phyloP scores from a whole-genome alignment of 2,888 invertebrate species.

The Antitype chi region DNA sequence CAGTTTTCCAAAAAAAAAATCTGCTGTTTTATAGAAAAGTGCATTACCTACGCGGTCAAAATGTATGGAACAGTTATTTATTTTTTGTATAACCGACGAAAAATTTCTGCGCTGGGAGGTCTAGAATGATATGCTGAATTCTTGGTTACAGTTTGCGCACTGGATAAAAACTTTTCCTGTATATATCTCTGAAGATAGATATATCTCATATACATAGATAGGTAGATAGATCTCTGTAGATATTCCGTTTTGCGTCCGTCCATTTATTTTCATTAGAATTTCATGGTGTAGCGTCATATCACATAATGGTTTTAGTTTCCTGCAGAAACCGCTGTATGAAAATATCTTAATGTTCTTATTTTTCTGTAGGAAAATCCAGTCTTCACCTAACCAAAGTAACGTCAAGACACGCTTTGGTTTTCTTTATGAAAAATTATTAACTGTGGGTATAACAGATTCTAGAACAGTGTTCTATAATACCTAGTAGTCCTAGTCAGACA shows the following conservation, averaged over 20 bases:
- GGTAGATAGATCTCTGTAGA: too few species aligned
- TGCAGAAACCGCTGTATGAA: neutral
- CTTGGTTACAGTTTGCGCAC: too few species aligned
- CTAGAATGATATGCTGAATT: too few species aligned
- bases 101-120: too few species aligned
- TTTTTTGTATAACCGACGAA: too few species aligned
- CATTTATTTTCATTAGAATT: conserved; percentile 62
- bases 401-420: neutral
- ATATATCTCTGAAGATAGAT: too few species aligned
- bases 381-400: neutral
- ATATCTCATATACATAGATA: too few species aligned
- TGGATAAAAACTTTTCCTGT: too few species aligned
- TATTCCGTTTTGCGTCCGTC: conserved; percentile 37
- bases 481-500: conserved; percentile 27
- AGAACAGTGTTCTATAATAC: conserved; percentile 21
- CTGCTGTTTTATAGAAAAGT: too few species aligned
- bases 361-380: conserved; percentile 7
- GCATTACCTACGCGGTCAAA: too few species aligned
- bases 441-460: neutral
- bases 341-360: conserved; percentile 18
- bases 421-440: neutral
- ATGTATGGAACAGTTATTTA: too few species aligned
- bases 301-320: conserved; percentile 29
- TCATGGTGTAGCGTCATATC: conserved; percentile 49
- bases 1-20: too few species aligned